Evolutionary conservation across 1,140 invertebrate species (phyloP), one percentile per base, ranked within the genome.

Genomic region (Caerostris darwini): DNA sequence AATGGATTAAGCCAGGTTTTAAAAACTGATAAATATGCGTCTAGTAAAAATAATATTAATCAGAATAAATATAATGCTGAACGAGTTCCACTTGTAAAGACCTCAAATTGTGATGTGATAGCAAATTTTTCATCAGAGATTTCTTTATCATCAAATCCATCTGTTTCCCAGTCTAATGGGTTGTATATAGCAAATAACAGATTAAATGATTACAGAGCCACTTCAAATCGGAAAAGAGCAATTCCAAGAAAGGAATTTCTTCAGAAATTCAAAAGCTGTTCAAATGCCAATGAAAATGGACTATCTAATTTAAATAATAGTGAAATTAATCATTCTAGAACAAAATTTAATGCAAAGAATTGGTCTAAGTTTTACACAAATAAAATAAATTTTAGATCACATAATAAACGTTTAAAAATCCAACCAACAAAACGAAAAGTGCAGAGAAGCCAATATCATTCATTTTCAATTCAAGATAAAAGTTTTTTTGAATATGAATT

Each of bases 401-500:
- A 71, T 34, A 50, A 71, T 34, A 53, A 12, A 19, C 8, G 7
- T 17, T 71, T 71, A 50, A 71, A 34, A 34, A 8, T 4, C 8
- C 69, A 71, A 50, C 10, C 69, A 34, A 50, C 10, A 50, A 50
- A 71, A 19, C 69, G 8, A 71, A 71, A 34, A 50, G 19, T 34
- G 8, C 10, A 7, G 7, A 19, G 34, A 50, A 71, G 34, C 10
- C 19, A 34, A 71, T 34, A 19, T 3, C 50, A 10, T 71, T 50
- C 69, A 34, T 34, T 34, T 34, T 56, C 82, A n/a, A 19, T 5
- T 85, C 56, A 56, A 85, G n/a, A 58, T 58, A 85, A 85, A 85
- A 58, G 17, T 57, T 34, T 85, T 85, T 56, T 6, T 85, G 82
- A 85, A 19, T 85, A 85, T 19, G 82, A 85, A 19, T 85, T 85